Conservation (phyloP, 1,140 invertebrate species). For the Drosophila miranda region DNA sequence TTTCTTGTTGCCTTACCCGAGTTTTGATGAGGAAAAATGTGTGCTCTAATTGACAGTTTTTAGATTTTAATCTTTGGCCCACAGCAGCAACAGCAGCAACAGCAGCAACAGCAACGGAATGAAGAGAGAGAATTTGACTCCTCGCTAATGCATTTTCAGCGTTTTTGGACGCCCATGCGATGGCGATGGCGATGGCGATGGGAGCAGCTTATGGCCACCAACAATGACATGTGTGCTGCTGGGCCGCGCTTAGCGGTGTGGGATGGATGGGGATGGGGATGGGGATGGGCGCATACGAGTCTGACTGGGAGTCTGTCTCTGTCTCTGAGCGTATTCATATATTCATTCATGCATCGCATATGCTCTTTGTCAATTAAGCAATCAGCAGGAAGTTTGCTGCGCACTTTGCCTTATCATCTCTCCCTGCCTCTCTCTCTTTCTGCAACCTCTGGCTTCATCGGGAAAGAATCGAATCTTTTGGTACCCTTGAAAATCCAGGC, state of each 20-base stretch:
- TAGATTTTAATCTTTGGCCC: slow-evolving; percentile 76
- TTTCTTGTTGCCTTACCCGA: slow-evolving; percentile 47
- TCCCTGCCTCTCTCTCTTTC: background rate
- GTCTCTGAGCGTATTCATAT: slow-evolving; percentile 43
- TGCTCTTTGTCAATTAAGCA: slow-evolving; percentile 80
- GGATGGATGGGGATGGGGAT: background rate
- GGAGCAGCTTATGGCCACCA: slow-evolving; percentile 76
- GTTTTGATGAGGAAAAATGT: slow-evolving; percentile 80
- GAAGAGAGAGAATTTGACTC: slow-evolving; percentile 49
- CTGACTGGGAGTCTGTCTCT: slow-evolving; percentile 3
- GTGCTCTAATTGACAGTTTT: slow-evolving; percentile 80
- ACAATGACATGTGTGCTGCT: slow-evolving; percentile 67
- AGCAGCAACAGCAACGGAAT: background rate
- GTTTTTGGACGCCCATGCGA: slow-evolving; percentile 71
- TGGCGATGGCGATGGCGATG: slow-evolving; percentile 45
- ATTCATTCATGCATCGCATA: slow-evolving; percentile 80
- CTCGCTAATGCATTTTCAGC: slow-evolving; percentile 77
- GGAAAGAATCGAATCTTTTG: too few relatives aligned
- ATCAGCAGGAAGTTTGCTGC: slow-evolving; percentile 79
- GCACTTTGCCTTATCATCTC: slow-evolving; percentile 72
- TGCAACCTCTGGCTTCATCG: too few relatives aligned
- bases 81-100: slow-evolving; percentile 3
- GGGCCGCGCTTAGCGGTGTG: background rate
- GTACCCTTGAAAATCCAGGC: too few relatives aligned
- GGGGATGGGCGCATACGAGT: background rate